Evolutionary conservation across 30 jellyfish, hydroid and myxozoan genomes (phyloP), one percentile per base, ranked within the genome.

Genomic region (Chironex yamaguchii): DNA sequence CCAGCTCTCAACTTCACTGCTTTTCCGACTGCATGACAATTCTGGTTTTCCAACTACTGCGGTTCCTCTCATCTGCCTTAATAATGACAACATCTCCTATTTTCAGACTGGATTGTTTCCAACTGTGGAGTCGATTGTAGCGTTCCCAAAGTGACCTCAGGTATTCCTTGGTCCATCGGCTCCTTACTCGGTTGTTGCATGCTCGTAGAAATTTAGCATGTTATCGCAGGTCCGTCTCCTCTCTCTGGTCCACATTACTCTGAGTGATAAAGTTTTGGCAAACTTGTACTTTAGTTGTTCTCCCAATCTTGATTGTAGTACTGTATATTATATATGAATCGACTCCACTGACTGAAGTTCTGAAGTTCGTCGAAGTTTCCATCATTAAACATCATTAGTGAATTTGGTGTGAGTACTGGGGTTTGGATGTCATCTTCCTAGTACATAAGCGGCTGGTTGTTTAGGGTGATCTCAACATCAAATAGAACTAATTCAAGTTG

Each of bases 91-190:
- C 89, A 48, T 88, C 96, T 25, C 96, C 91, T 0, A 1, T 14
- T 27, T 52, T 62, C 17, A 65, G 24, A 25, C 77, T 26, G 1
- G 88, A n/a, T 23, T 49, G 26, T 42, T 70, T 58, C 42, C 35
- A 36, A 58, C 31, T 28, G 52, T 71, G 68, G 48, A 32, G 33
- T 26, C 58, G 23, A 34, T 78, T 34, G 62, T 89, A 92, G 13
- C 93, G 23, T 62, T 89, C 97, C 29, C 93, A 28, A 11, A 89
- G 90, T 14, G 58, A 14, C 58, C 49, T 67, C 30, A 69, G 51
- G 52, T 89, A 79, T 81, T 80, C 92, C 29, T 52, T 21, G 49
- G 77, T 13, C 93, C 94, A 89, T 29, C 97, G 33, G 42, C 65
- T 32, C 97, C 97, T 80, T 29, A 26, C 54, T 34, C 32, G 52